phyloP scores from a whole-genome alignment of 2,797 vertebrate genomes.

The Rachycentron canadum region DNA sequence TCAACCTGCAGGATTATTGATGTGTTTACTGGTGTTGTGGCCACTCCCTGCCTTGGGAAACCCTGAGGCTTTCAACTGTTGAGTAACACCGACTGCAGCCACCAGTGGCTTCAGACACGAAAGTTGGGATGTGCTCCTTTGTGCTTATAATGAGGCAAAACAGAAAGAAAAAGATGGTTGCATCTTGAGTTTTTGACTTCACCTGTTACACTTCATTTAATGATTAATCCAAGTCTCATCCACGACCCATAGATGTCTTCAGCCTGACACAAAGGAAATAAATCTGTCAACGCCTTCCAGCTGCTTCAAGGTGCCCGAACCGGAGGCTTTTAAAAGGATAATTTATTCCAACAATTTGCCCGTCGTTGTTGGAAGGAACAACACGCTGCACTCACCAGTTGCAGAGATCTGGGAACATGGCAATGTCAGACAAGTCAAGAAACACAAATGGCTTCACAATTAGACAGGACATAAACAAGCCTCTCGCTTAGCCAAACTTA shows the following conservation, averaged over 20 bases:
- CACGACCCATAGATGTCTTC: conserved; percentile 8
- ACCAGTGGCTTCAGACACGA: conserved; percentile 47
- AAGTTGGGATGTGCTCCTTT: conserved; percentile 44
- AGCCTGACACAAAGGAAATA: conserved; percentile 17
- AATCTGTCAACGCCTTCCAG: conserved; percentile 24
- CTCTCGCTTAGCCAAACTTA: neutral
- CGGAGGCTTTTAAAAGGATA: neutral
- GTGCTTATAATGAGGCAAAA: conserved; percentile 52
- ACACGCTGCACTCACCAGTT: neutral
- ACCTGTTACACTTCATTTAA: conserved; percentile 47
- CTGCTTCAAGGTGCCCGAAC: conserved; percentile 3
- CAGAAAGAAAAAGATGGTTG: conserved; percentile 23
- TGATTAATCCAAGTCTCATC: conserved; percentile 18
- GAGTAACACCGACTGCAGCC: conserved; percentile 67
- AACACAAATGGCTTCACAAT: neutral
- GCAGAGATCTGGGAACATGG: neutral
- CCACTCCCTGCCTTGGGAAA: conserved; percentile 72
- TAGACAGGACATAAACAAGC: neutral
- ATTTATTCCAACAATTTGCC: neutral
- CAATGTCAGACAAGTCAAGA: neutral
- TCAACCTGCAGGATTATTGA: conserved; percentile 75
- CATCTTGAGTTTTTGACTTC: conserved; percentile 37
- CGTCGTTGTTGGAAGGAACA: neutral
- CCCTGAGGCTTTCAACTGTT: conserved; percentile 72
- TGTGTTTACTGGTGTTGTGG: conserved; percentile 69